These are phyloP conservation scores for Mechanitis mazaeus DNA, from an alignment of 2,888 invertebrate genomes.

Conservation along the genomic window DNA sequence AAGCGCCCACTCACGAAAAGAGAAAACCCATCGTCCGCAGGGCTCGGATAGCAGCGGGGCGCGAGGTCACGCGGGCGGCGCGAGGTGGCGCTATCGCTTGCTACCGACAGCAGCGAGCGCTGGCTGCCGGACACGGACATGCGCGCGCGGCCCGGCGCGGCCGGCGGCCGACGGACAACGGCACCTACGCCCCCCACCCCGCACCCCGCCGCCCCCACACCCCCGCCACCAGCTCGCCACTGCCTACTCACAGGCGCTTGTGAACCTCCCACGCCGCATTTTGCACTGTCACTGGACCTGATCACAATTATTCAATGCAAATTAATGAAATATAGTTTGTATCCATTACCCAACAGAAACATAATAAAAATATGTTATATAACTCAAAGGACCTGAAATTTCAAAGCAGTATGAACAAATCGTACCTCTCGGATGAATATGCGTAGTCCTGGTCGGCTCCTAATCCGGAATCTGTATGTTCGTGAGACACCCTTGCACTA, in stretches of 20 bases:
- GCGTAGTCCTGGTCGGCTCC: conserved; percentile 86
- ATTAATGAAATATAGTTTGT: conserved; percentile 9
- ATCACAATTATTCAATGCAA: conserved; percentile 20
- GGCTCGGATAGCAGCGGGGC: conserved; percentile 59
- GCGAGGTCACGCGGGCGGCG: conserved; percentile 63
- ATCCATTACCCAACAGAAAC: not conserved
- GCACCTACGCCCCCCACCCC: conserved; percentile 35
- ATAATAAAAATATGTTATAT: conserved; percentile 2
- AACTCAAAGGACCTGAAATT: too few relatives aligned
- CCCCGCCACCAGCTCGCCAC: conserved; percentile 56
- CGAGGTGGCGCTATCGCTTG: conserved; percentile 69
- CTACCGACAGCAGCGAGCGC: conserved; percentile 72
- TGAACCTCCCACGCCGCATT: conserved; percentile 74
- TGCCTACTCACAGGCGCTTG: conserved; percentile 77
- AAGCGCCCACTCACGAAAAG: conserved; percentile 76
- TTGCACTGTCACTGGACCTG: conserved; percentile 82
- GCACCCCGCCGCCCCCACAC: conserved; percentile 52
- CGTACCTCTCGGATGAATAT: conserved; percentile 81
- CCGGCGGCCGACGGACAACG: conserved; percentile 49
- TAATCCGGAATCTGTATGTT: conserved; percentile 86
- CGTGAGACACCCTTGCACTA: conserved; percentile 80
- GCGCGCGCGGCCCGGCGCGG: conserved; percentile 49
- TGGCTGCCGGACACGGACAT: conserved; percentile 56
- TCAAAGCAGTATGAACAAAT: conserved; percentile 10
- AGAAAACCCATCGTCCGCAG: conserved; percentile 68